phyloP scores from a whole-genome alignment of 2,797 vertebrate genomes.

The Rhynchotus rufescens region DNA sequence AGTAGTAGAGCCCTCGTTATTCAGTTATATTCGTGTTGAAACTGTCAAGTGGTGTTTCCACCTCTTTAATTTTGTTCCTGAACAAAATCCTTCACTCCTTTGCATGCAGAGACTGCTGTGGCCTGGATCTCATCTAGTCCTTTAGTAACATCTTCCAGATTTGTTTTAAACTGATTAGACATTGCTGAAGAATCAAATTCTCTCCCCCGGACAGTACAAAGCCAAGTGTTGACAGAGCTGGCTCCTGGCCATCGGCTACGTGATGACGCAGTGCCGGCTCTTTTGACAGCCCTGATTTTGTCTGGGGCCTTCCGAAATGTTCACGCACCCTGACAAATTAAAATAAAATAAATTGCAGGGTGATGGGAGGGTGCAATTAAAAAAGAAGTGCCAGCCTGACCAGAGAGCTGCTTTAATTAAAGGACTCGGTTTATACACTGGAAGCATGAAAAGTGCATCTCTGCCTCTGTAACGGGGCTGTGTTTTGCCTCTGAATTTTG shows the following conservation, averaged over 20 bases:
- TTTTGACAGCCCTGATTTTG: constrained; percentile 50
- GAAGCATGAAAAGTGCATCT: background rate
- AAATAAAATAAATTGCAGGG: constrained; percentile 22
- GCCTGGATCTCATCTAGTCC: constrained; percentile 83
- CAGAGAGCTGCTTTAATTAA: constrained; percentile 47
- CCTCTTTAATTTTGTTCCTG: constrained; percentile 74
- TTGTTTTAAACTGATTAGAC: constrained; percentile 84
- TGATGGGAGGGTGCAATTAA: constrained; percentile 29
- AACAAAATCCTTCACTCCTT: constrained; percentile 74
- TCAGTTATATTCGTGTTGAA: constrained; percentile 59
- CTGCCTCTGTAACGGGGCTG: background rate
- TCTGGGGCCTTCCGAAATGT: constrained; percentile 59
- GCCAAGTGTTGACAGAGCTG: constrained; percentile 81
- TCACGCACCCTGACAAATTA: background rate
- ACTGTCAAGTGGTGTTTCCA: constrained; percentile 70
- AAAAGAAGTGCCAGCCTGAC: constrained; percentile 20
- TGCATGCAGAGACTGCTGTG: constrained; percentile 62
- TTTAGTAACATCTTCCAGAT: constrained; percentile 85
- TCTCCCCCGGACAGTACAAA: constrained; percentile 81
- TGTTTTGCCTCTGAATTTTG: constrained; percentile 26
- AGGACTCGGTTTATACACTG: background rate
- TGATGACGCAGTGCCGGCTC: constrained; percentile 62
- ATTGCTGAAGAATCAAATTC: constrained; percentile 82
- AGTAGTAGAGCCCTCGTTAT: constrained; percentile 53
- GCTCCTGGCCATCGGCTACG: constrained; percentile 74